phyloP scores from a whole-genome alignment of 2,888 invertebrate genomes.

The Coenonympha glycerion region DNA sequence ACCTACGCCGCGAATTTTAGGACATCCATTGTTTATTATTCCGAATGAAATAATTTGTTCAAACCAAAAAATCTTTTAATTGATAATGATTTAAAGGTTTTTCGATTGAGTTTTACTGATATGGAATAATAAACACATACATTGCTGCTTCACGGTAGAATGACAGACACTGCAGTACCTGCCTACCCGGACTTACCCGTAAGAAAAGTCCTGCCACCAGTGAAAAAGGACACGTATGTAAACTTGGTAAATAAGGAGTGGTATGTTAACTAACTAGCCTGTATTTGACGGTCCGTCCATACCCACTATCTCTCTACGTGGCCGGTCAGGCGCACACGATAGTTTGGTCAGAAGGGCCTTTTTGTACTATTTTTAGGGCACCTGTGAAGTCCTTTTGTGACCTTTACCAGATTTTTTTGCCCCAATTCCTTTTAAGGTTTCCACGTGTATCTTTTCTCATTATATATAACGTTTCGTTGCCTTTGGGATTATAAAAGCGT shows the following conservation, averaged over 20 bases:
- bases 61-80: no score
- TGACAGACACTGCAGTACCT: no score
- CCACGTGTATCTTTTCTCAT: slow-evolving; percentile 29
- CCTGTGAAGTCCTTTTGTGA: slow-evolving; percentile 33
- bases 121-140: no score
- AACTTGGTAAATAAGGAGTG: no score
- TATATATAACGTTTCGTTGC: slow-evolving; percentile 29
- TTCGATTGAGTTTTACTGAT: no score
- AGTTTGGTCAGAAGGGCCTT: slow-evolving; percentile 60
- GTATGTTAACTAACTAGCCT: slow-evolving; percentile 8
- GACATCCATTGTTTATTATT: not conserved
- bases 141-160: no score
- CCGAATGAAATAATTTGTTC: not conserved
- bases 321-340: slow-evolving; percentile 44
- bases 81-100: no score
- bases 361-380: slow-evolving; percentile 56
- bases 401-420: slow-evolving; percentile 35
- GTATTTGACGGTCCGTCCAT: slow-evolving; percentile 28
- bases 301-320: slow-evolving; percentile 30
- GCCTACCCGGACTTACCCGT: no score
- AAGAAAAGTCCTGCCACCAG: no score
- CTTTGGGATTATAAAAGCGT: not conserved
- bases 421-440: slow-evolving; percentile 27
- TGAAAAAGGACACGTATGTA: no score
- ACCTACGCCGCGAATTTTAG: not conserved